Conservation (phyloP, 2,888 invertebrate species). For the Phalera bucephala region DNA sequence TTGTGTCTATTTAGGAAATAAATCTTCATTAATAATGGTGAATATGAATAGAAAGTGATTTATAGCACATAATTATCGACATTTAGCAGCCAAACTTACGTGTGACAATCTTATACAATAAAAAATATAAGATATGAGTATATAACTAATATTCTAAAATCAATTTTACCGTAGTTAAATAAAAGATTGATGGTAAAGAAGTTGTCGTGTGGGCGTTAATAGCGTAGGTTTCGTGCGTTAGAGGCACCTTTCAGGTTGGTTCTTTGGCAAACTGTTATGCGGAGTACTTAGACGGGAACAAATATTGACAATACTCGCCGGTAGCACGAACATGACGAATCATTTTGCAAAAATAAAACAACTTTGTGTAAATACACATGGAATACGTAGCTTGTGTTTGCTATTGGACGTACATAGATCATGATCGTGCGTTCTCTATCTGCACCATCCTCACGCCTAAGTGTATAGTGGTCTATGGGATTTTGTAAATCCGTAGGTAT, state of each 20-base stretch:
- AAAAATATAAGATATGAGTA: conserved; percentile 24
- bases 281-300: conserved; percentile 28
- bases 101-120: conserved; percentile 9
- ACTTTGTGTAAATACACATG: conserved; percentile 8
- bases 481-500: too few species aligned
- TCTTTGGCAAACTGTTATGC: conserved; percentile 26
- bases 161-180: conserved; percentile 21
- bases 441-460: conserved; percentile 2
- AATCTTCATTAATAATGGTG: conserved; percentile 4
- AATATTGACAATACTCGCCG: conserved; percentile 56
- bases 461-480: conserved; percentile 3
- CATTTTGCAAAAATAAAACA: conserved; percentile 30
- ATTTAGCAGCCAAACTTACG: conserved; percentile 10
- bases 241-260: conserved; percentile 51
- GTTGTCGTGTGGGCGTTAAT: conserved; percentile 29
- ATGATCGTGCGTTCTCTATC: conserved; percentile 12
- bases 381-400: conserved; percentile 16
- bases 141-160: conserved; percentile 22
- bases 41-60: conserved; percentile 8
- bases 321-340: conserved; percentile 30
- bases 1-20: neutral
- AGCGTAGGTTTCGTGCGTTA: conserved; percentile 25
- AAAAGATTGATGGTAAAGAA: conserved; percentile 34
- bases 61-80: conserved; percentile 11
- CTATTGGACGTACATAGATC: conserved; percentile 15